Evolutionary conservation across 2,888 invertebrate genomes (phyloP), one percentile per base, ranked within the genome.

Genomic region (Phyllotreta cruciferae): DNA sequence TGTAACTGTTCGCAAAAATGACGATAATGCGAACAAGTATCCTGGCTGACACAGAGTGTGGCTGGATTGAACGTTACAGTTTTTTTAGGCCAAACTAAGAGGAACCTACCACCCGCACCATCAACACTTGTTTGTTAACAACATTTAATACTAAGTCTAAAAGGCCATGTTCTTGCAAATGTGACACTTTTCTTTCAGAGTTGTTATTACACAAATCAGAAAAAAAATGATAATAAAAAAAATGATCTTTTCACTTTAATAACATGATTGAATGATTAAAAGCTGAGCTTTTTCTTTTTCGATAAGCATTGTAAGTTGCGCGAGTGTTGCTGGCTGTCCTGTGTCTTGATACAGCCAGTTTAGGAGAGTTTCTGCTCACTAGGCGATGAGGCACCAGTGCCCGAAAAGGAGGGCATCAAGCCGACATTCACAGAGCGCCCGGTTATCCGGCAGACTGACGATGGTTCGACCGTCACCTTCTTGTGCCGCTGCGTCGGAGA

Each of bases 391-490:
- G 94, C 94, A 82, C 93, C 94, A 77, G 91, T 94, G 81, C 94
- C 94, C 77, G 92, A 93, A 78, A 93, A 93, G 78, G 93, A 94
- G 83, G 94, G 91, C 82, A 92, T 94, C 84, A 96, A 95, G 85
- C 98, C 98, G 75, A 95, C 96, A 75, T 98, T 98, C 86, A 96
- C 97, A 80, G 96, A 97, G 88, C 90, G 97, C 84, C 98, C 98
- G 69, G 90, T 95, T 81, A 96, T 98, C 83, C 90, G 94, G 85
- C 98, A 98, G 86, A 93, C 94, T 79, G 70, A 96, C 78, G 96
- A 96, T 85, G 96, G 96, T 79, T 91, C 91, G 82, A 94, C 91
- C 85, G 94, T 98, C 79, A 90, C 93, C 77, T 97, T 98, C 85
- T 96, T 96, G 86, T 98, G 97, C 86, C 88, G 96, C 85, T 92